Percentiles rank a stretch among this genome's conserved stretches.
Evolutionary conservation across 1,140 invertebrate species (phyloP).

Genomic region (Cyrtorhinus lividipennis): DNA sequence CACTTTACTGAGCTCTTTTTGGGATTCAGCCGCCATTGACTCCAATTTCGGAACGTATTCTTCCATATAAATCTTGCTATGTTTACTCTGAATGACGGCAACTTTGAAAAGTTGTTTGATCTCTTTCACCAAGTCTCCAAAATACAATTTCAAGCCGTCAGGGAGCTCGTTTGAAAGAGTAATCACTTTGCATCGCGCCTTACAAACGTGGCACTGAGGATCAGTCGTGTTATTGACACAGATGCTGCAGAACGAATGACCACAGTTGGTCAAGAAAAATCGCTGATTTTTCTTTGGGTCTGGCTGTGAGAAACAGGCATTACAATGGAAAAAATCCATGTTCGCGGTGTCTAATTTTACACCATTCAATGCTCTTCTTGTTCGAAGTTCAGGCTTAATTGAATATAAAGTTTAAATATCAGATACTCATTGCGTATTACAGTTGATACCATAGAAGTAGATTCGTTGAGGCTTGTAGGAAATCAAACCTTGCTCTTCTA

Average conservation of each 20-base stretch:
- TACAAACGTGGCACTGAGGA: slow-evolving; percentile 9
- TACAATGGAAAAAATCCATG: slow-evolving; percentile 21
- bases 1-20: neutral
- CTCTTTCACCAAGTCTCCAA: slow-evolving; percentile 16
- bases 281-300: slow-evolving; percentile 3
- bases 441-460: too few species aligned
- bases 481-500: too few species aligned
- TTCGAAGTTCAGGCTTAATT: too few species aligned
- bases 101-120: slow-evolving; percentile 12
- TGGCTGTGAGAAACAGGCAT: slow-evolving; percentile 14
- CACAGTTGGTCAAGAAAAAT: slow-evolving; percentile 17
- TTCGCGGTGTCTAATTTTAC: too few species aligned
- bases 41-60: slow-evolving; percentile 17
- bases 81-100: slow-evolving; percentile 14
- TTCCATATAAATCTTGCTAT: slow-evolving; percentile 19
- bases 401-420: too few species aligned
- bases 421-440: too few species aligned
- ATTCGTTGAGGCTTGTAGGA: too few species aligned
- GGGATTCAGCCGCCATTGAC: neutral
- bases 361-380: too few species aligned
- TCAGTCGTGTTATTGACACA: slow-evolving; percentile 12
- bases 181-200: slow-evolving; percentile 10
- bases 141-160: slow-evolving; percentile 12
- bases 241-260: slow-evolving; percentile 17
- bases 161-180: slow-evolving; percentile 15